Evolutionary conservation across 2,797 vertebrate genomes (phyloP), one percentile per base, ranked within the genome.

Genomic region (Characodon lateralis): DNA sequence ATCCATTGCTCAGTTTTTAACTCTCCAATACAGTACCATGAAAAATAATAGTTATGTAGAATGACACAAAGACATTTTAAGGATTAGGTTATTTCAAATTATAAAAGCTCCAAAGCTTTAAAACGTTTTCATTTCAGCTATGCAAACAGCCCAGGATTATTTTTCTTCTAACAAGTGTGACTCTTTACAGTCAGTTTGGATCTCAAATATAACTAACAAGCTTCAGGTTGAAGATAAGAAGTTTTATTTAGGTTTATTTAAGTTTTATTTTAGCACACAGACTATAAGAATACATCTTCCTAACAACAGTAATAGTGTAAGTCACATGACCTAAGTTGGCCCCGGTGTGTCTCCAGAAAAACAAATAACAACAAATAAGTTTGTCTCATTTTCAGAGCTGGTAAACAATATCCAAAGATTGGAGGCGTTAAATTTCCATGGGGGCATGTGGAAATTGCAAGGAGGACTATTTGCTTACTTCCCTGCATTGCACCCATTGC

Each of bases 381-480:
- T 35, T 51, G 39, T 43, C 1, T 24, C 41, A 50, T 39, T 9
- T 35, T 50, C 39, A 41, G 35, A 70, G 55, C 70, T 74, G 71
- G 39, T 13, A 69, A 74, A 61, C 28, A 81, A 79, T 83, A 84
- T 74, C 71, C 28, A 77, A 72, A 75, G 56, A 73, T 76, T 84
- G 74, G 78, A 88, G 24, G n/a, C 39, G 78, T 74, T 79, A 84
- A 76, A 50, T 82, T 50, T 73, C 48, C 10, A n/a, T 3, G 8
- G 70, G 77, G 80, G 77, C 72, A 50, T 24, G 28, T 77, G 71
- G 70, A 83, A 86, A 72, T 70, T 83, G 58, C 71, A 83, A 63
- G 73, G 74, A 79, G 51, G 59, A n/a, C 28, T 79, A 73, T 78
- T 79, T 86, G 70, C 73, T 84, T 72, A 79, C 69, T 28, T 78